phyloP scores from a whole-genome alignment of 2,888 invertebrate genomes.

The Calliopum simillimum region DNA sequence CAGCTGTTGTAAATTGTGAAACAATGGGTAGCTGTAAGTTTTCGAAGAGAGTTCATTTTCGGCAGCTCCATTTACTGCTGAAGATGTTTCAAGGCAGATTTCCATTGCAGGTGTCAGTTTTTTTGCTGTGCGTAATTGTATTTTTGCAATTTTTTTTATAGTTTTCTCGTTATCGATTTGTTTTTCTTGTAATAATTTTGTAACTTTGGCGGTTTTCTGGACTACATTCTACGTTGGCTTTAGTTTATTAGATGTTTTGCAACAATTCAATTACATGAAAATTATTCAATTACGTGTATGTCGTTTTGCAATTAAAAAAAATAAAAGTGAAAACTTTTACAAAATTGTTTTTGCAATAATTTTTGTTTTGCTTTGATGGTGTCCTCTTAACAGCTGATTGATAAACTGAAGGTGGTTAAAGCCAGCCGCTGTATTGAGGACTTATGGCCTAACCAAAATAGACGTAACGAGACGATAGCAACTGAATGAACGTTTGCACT shows the following conservation, averaged over 20 bases:
- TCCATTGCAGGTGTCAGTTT: conserved; percentile 38
- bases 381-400: not conserved
- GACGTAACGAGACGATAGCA: too few species aligned
- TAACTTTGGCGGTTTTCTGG: conserved; percentile 48
- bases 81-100: conserved; percentile 39
- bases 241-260: not conserved
- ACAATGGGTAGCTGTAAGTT: conserved; percentile 50
- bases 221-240: conserved; percentile 45
- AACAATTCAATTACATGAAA: conserved; percentile 17
- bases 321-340: conserved; percentile 18
- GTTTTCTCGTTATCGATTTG: conserved; percentile 13
- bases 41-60: conserved; percentile 40
- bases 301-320: not conserved
- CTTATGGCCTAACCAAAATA: too few species aligned
- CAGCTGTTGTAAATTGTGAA: conserved; percentile 54
- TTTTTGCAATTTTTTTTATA: not conserved
- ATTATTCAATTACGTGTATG: conserved; percentile 2
- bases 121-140: conserved; percentile 17
- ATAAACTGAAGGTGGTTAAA: too few species aligned
- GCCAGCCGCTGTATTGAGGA: too few species aligned
- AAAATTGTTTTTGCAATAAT: conserved; percentile 1
- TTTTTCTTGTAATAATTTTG: conserved; percentile 10
- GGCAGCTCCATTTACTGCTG: conserved; percentile 20
- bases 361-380: not conserved
- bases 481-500: too few species aligned